These are phyloP conservation scores for Palythoa caribaeorum DNA, from an alignment of 92 coral and sea anemone species.

Conservation along the genomic window DNA sequence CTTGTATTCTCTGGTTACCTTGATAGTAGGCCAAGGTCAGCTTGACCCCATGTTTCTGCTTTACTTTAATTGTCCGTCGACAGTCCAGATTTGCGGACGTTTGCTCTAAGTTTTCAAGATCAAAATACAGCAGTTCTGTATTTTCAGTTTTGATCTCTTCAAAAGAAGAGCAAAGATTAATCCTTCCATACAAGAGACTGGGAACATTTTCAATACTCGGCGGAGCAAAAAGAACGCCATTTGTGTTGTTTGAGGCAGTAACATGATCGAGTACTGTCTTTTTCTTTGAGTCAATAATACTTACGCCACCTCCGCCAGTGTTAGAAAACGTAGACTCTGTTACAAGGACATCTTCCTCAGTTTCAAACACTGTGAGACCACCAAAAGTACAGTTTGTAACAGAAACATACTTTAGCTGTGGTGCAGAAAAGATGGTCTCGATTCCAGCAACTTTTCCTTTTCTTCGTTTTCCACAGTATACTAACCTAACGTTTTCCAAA, in stretches of 20 bases:
- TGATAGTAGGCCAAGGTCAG: conserved; percentile 46
- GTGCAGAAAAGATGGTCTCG: conserved; percentile 47
- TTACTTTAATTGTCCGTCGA: conserved; percentile 43
- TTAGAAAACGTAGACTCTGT: conserved; percentile 8
- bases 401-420: conserved; percentile 39
- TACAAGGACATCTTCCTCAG: conserved; percentile 20
- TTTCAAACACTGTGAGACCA: conserved; percentile 42
- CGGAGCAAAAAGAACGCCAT: conserved; percentile 59
- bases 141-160: conserved; percentile 21
- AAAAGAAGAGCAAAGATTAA: conserved; percentile 50
- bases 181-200: conserved; percentile 54
- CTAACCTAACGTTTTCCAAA: conserved; percentile 55
- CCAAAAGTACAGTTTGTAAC: conserved; percentile 64
- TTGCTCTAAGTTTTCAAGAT: conserved; percentile 22
- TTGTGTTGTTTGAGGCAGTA: conserved; percentile 17
- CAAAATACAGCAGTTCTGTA: conserved; percentile 49
- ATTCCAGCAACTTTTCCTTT: conserved; percentile 57
- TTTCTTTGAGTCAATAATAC: conserved; percentile 28
- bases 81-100: conserved; percentile 37
- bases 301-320: conserved; percentile 26
- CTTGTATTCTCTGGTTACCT: conserved; percentile 45
- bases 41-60: conserved; percentile 59
- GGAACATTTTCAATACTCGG: conserved; percentile 52
- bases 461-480: conserved; percentile 66
- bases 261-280: conserved; percentile 40